Percentiles rank a stretch among this genome's conserved stretches.
These are phyloP conservation scores for Hoplostethus atlanticus DNA, from an alignment of 2,797 vertebrate genomes.

Conservation along the genomic window DNA sequence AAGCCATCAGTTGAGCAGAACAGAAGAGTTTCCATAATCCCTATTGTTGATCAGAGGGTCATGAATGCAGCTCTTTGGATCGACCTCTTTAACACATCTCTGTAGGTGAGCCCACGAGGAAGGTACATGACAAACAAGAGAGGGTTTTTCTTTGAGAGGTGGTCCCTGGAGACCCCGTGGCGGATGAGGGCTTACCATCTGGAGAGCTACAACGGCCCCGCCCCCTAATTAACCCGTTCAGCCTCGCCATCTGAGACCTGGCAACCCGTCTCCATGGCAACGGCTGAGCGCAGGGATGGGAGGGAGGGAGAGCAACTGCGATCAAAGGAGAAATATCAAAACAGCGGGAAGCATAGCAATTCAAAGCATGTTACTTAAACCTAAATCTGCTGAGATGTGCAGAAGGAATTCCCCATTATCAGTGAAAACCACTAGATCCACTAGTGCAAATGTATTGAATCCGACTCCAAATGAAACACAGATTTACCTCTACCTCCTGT, in stretches of 20 bases:
- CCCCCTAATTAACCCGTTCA: conserved; percentile 75
- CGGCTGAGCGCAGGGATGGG: conserved; percentile 46
- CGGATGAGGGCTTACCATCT: conserved; percentile 65
- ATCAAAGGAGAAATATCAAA: conserved; percentile 35
- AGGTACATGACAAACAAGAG: conserved; percentile 63
- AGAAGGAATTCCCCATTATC: neutral
- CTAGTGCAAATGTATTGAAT: too few relatives aligned
- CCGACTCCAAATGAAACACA: too few relatives aligned
- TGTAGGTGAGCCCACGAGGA: neutral
- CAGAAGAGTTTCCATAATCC: conserved; percentile 52
- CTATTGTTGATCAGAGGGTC: conserved; percentile 48
- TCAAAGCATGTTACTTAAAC: conserved; percentile 7
- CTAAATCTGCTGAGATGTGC: conserved; percentile 21
- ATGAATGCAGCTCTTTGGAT: conserved; percentile 29
- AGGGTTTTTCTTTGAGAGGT: conserved; percentile 53
- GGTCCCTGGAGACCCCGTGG: conserved; percentile 54
- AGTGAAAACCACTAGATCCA: neutral
- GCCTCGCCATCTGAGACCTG: conserved; percentile 54
- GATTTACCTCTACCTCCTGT: neutral
- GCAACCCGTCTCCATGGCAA: conserved; percentile 76
- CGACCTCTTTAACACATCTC: neutral
- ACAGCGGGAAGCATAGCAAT: conserved; percentile 13
- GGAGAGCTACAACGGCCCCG: conserved; percentile 51
- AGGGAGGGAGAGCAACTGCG: conserved; percentile 5
- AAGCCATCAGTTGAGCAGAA: conserved; percentile 14